Percentiles rank a stretch among this genome's conserved stretches.
Conservation (phyloP, 2,888 invertebrate genomes). For the Beris morrisii region DNA sequence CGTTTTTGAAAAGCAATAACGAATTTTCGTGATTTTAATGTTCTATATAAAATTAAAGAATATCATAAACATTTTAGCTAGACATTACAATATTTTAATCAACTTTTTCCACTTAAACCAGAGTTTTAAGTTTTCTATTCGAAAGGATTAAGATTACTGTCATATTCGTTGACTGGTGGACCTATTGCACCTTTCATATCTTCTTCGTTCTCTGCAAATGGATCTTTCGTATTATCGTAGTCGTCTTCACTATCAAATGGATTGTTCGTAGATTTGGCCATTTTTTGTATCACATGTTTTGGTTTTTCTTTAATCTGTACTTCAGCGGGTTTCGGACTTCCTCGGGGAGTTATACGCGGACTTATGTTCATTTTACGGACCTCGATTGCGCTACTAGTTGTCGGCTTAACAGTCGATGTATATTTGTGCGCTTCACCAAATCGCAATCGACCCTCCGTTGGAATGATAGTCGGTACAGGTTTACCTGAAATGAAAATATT, state of each 20-base stretch:
- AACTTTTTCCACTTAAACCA: no score
- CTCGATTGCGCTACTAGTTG: constrained; percentile 48
- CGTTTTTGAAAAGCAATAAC: no score
- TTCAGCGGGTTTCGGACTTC: constrained; percentile 25
- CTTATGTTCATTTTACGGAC: constrained; percentile 14
- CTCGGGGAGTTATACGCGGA: constrained; percentile 25
- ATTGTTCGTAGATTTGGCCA: constrained; percentile 30
- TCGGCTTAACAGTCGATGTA: constrained; percentile 57
- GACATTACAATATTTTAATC: no score
- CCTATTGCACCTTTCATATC: constrained; percentile 41
- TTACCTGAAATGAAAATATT: constrained; percentile 4
- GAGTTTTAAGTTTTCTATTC: constrained; percentile 5
- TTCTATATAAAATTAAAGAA: no score
- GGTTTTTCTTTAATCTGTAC: not conserved
- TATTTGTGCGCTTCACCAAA: constrained; percentile 59
- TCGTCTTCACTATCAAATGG: constrained; percentile 49
- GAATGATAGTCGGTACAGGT: constrained; percentile 46
- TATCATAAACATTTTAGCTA: no score
- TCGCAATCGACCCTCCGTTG: constrained; percentile 64
- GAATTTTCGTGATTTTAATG: no score
- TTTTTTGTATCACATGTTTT: not conserved
- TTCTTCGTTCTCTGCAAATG: constrained; percentile 57
- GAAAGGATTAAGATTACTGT: constrained; percentile 77
- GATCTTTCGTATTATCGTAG: constrained; percentile 65
- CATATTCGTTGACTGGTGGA: constrained; percentile 68